These are phyloP conservation scores for Darevskia nairensis DNA, from an alignment of 2,797 vertebrate species.

Conservation along the genomic window DNA sequence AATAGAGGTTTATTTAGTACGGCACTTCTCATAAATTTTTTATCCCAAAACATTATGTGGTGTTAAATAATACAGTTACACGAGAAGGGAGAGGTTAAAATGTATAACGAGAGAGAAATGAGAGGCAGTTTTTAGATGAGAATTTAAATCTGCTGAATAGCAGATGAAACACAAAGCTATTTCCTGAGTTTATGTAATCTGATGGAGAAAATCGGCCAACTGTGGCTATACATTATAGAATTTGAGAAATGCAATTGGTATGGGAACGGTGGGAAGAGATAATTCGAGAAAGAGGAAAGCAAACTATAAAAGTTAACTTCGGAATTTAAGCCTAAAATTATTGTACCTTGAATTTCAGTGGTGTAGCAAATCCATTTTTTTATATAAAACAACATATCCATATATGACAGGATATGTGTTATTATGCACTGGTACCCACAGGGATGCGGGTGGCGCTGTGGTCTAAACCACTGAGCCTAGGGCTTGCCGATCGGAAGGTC, in stretches of 20 bases:
- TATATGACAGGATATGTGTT: not conserved
- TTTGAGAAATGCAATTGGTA: conserved; percentile 24
- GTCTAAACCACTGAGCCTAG: too few relatives aligned
- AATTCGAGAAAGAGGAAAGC: not conserved
- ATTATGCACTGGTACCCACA: too few relatives aligned
- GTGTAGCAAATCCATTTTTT: not conserved
- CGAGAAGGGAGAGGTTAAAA: conserved; percentile 31
- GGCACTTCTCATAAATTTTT: conserved; percentile 27
- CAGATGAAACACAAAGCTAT: conserved; percentile 12
- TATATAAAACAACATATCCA: not conserved
- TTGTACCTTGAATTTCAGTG: not conserved
- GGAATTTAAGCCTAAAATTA: not conserved
- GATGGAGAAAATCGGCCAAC: conserved; percentile 30
- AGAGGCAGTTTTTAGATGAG: conserved; percentile 9
- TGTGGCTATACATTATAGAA: conserved; percentile 21
- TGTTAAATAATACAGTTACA: conserved; percentile 45
- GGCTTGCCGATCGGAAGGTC: too few relatives aligned
- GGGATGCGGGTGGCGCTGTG: too few relatives aligned
- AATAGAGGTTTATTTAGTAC: conserved; percentile 21
- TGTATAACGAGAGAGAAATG: not conserved
- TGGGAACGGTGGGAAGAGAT: not conserved
- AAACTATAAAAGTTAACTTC: not conserved
- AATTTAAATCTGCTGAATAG: not conserved
- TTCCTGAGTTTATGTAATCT: conserved; percentile 22
- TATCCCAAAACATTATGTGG: conserved; percentile 16